Conservation (phyloP, 2,113 vertebrate species). For the Thymallus thymallus region DNA sequence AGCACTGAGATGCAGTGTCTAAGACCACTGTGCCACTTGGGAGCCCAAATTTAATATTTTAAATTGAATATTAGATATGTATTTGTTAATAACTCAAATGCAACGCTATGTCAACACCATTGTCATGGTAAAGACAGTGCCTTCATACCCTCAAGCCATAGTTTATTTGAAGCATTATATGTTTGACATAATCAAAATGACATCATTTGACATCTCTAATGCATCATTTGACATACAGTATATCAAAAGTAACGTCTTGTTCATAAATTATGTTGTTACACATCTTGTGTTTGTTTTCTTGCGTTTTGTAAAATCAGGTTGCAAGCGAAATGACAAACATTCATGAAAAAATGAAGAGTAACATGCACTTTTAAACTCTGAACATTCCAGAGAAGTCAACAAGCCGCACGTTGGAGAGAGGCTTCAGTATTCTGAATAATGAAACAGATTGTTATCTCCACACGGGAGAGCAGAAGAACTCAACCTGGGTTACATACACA, state of each 20-base stretch:
- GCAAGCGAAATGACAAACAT: conserved; percentile 37
- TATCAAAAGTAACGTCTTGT: neutral
- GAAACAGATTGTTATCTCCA: conserved; percentile 53
- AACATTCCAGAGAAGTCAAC: conserved; percentile 58
- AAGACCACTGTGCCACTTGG: no score
- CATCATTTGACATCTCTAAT: no score
- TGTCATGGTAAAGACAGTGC: no score
- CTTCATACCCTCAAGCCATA: no score
- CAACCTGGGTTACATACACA: conserved; percentile 35
- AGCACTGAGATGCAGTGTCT: no score
- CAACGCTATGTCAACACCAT: neutral
- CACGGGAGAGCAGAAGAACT: conserved; percentile 42
- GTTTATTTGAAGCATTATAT: no score
- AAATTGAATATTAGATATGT: neutral
- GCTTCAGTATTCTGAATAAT: conserved; percentile 64
- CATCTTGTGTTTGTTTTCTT: neutral
- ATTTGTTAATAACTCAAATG: neutral
- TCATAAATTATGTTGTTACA: neutral
- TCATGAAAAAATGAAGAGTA: conserved; percentile 68
- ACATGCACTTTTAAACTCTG: conserved; percentile 60
- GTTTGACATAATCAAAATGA: no score
- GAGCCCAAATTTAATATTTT: neutral
- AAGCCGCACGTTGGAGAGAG: conserved; percentile 28
- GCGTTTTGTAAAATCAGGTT: neutral
- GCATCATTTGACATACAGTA: no score